Conservation (phyloP, 2,113 vertebrate species). For the Perca schrenkii region DNA sequence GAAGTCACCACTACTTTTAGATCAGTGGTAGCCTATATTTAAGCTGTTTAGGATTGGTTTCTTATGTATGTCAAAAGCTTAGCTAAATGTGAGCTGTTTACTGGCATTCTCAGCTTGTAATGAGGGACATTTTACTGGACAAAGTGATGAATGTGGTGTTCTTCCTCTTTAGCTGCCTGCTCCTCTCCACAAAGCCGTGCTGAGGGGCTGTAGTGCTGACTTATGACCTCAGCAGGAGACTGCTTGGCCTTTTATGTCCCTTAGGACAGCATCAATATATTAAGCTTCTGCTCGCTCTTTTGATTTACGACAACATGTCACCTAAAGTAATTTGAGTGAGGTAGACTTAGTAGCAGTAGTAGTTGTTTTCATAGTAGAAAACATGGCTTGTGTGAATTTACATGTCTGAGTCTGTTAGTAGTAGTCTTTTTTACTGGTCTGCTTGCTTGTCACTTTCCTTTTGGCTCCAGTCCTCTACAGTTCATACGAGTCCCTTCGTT, state of each 20-base stretch:
- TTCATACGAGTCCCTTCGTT: conserved; percentile 45
- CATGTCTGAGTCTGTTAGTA: conserved; percentile 19
- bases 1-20: conserved; percentile 38
- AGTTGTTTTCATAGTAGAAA: conserved; percentile 37
- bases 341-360: conserved; percentile 13
- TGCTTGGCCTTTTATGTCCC: conserved; percentile 56
- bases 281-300: conserved; percentile 33
- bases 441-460: conserved; percentile 28
- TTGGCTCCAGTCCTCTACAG: conserved; percentile 38
- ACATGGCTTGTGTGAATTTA: conserved; percentile 49
- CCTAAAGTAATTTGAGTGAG: conserved; percentile 41
- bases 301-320: conserved; percentile 53
- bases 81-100: conserved; percentile 52
- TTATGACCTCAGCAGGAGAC: conserved; percentile 49
- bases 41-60: conserved; percentile 38
- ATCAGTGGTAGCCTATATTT: conserved; percentile 13
- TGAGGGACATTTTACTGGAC: conserved; percentile 54
- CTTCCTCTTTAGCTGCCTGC: conserved; percentile 50
- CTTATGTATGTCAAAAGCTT: conserved; percentile 50
- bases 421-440: conserved; percentile 20
- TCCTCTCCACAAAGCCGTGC: conserved; percentile 39
- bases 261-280: conserved; percentile 55
- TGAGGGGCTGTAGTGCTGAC: conserved; percentile 37
- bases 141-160: conserved; percentile 59
- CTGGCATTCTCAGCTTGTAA: conserved; percentile 36